Evolutionary conservation across 2,888 invertebrate genomes (phyloP).

Genomic region (Ceramica pisi): DNA sequence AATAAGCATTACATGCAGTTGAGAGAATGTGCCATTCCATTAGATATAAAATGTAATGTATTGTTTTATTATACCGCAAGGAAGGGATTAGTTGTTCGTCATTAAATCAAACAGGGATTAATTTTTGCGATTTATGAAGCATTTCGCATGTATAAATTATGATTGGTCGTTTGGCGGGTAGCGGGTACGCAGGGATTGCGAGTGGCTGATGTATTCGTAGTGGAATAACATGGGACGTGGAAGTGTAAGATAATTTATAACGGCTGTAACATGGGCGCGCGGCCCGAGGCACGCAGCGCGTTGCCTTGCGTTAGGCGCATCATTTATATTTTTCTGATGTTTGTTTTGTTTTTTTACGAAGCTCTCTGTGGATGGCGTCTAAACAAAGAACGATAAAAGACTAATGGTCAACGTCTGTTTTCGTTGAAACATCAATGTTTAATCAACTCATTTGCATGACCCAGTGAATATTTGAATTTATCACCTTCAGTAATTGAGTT

Average conservation of each 20-base stretch:
- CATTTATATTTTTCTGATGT: constrained; percentile 90
- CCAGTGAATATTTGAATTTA: constrained; percentile 81
- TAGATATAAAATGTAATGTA: constrained; percentile 74
- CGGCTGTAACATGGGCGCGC: constrained; percentile 82
- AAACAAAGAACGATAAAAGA: constrained; percentile 89
- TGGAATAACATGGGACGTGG: constrained; percentile 86
- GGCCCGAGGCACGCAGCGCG: constrained; percentile 80
- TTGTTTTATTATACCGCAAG: constrained; percentile 74
- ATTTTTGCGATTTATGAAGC: constrained; percentile 81
- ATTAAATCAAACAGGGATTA: constrained; percentile 80
- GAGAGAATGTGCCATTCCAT: constrained; percentile 73
- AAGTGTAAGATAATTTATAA: constrained; percentile 88
- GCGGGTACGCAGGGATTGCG: constrained; percentile 82
- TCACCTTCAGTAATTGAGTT: constrained; percentile 81
- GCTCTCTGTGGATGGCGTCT: constrained; percentile 83
- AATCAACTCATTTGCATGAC: constrained; percentile 87
- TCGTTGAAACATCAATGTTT: constrained; percentile 85
- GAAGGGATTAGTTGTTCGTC: constrained; percentile 77
- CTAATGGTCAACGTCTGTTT: constrained; percentile 86
- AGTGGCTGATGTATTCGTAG: constrained; percentile 85
- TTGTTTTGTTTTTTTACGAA: constrained; percentile 87
- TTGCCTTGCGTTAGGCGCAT: constrained; percentile 88
- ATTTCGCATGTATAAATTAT: constrained; percentile 82
- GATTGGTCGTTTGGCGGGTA: constrained; percentile 83
- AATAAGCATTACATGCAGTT: constrained; percentile 73